Percentiles rank a stretch among this genome's conserved stretches.
Evolutionary conservation across 2,888 invertebrate species (phyloP).

Genomic region (Mechanitis mazaeus): DNA sequence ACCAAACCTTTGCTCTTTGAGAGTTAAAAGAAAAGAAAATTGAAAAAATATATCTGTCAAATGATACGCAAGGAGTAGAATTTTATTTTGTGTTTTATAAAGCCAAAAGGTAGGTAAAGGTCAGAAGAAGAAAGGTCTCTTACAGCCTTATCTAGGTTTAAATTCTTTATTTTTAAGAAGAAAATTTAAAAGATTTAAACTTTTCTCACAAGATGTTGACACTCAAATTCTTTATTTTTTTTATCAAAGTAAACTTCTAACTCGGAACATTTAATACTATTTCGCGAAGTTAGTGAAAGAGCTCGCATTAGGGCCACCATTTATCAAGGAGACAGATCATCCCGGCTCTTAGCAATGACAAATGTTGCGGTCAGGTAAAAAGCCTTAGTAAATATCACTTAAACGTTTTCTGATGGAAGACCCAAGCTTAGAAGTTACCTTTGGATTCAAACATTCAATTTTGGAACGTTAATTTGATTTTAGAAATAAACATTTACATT

Average conservation of each 20-base stretch:
- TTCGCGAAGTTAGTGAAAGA: slow-evolving; percentile 43
- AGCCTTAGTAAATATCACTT: slow-evolving; percentile 55
- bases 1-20: neutral
- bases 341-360: slow-evolving; percentile 58
- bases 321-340: slow-evolving; percentile 70
- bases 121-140: too few species aligned
- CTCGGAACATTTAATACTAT: slow-evolving; percentile 23
- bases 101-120: too few species aligned
- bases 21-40: too few species aligned
- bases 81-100: too few species aligned
- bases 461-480: neutral
- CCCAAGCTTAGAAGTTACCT: slow-evolving; percentile 5
- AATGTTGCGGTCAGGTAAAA: slow-evolving; percentile 70
- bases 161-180: too few species aligned
- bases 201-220: neutral
- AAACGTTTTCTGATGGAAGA: slow-evolving; percentile 38
- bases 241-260: slow-evolving; percentile 21
- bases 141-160: too few species aligned
- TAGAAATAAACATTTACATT: neutral
- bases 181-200: slow-evolving; percentile 1
- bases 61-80: too few species aligned
- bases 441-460: slow-evolving; percentile 9
- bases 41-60: too few species aligned
- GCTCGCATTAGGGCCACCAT: slow-evolving; percentile 56
- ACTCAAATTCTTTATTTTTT: slow-evolving; percentile 5